Conservation (phyloP, 2,113 vertebrate species). For the Cyprinodon variegatus region DNA sequence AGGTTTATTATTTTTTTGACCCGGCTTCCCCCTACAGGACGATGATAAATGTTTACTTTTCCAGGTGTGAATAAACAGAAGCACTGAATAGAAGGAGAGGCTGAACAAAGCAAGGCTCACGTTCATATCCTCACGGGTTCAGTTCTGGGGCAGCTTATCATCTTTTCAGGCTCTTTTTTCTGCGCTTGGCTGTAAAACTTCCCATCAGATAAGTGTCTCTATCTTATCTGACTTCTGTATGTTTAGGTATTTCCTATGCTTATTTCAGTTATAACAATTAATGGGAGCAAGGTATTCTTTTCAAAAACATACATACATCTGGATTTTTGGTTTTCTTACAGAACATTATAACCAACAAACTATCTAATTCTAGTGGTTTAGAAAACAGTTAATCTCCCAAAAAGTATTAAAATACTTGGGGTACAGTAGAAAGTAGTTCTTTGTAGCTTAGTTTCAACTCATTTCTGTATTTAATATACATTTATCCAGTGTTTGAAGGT, state of each 20-base stretch:
- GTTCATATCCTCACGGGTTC: constrained; percentile 13
- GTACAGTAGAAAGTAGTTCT: no score
- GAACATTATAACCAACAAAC: background rate
- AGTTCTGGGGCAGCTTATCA: constrained; percentile 26
- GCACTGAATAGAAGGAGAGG: background rate
- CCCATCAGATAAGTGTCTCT: constrained; percentile 19
- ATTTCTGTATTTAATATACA: background rate
- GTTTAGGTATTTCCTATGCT: constrained; percentile 26
- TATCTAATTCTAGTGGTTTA: background rate
- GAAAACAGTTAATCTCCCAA: background rate
- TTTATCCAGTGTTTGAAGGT: background rate
- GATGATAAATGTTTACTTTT: background rate
- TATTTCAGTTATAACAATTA: constrained; percentile 6
- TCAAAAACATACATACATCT: background rate
- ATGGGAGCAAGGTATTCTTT: background rate
- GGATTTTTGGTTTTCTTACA: background rate
- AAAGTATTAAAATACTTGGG: background rate
- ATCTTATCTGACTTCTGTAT: constrained; percentile 34
- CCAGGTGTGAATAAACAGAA: background rate
- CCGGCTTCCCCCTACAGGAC: background rate
- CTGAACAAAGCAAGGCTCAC: background rate
- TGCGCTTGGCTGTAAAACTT: constrained; percentile 36
- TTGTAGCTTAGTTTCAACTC: background rate
- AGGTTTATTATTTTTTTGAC: background rate
- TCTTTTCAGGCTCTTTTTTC: constrained; percentile 8